Base-by-base conservation (phyloP, 2,113 vertebrate species). In the Tenrec ecaudatus region DNA sequence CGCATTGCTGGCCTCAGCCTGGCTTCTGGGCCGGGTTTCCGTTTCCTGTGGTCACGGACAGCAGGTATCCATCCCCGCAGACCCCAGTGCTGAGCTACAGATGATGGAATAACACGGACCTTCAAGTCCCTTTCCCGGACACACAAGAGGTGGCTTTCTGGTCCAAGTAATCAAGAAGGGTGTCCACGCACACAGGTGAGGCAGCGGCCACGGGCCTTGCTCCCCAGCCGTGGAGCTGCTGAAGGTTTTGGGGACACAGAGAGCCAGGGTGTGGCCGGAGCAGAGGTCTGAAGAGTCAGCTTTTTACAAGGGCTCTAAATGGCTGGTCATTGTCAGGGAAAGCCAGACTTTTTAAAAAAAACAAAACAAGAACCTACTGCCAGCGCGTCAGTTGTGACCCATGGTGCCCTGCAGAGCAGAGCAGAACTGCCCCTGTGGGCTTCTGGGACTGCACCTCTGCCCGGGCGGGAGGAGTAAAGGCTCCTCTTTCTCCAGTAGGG, bases 111-210 rank as follows among this genome's bases (percentile, higher is more conserved):
- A 92, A 58, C 92, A 77, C 27, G 66, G 64, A 31, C 47, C 78
- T 93, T 87, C 89, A 82, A 36, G 90, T 83, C 47, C 36, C 36
- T 92, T 86, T 38, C 53, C 82, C 27, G 69, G 58, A 64, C 57
- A 95, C 88, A 79, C 23, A 31, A 1, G 69, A 85, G 53, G 87
- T 53, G 95, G 43, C 78, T 85, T 86, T 93, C 82, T 11, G 19
- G 62, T 66, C 73, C 53, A 77, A 57, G 38, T 92, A 83, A 84
- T 85, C 79, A 62, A 22, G 17, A 68, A 31, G n/a, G 66, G 62
- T 33, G 12, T 16, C 0, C 90, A 25, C 40, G 25, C 25, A 15
- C 25, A 22, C 25, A 25, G 3, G 22, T 19, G 23, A 11, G 64
- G 23, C 20, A 7, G 60, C 60, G 5, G 15, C 60, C 6, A 53